Evolutionary conservation across 2,113 vertebrate genomes (phyloP), one percentile per base, ranked within the genome.

Genomic region (Halcyon malimbica): DNA sequence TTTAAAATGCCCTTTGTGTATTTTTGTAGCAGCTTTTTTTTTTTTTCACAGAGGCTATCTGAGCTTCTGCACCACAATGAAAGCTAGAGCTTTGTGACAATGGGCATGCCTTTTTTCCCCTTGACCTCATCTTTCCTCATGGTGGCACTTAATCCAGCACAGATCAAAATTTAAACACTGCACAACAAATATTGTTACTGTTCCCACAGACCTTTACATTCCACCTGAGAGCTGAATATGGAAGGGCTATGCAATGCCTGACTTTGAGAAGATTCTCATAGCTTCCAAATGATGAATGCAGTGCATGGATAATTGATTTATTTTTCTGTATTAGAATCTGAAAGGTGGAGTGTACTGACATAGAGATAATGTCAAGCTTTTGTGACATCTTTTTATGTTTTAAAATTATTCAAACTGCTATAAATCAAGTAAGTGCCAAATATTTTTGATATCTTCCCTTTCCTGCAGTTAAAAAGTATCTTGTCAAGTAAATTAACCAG

Each of bases 1-100:
- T 95, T 97, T 95, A 59, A 98, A 97, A 95, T 97, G 87, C 20
- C 60, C 76, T 96, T 96, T 97, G 75, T 96, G 57, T 93, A 83
- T 97, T 97, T 96, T 28, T 94, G 65, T 90, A 95, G 93, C 73
- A 94, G 15, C 23, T 93, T 95, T 92, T 63, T 42, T 96, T 95
- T 96, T 60, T 65, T 96, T 95, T 96, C 92, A 92, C 87, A 89
- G 83, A 82, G 41, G 68, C 76, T 83, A 56, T 91, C 91, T 75
- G 82, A 97, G 70, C 42, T 91, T 46, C 88, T 96, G 37, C 46
- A 70, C 84, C 90, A 21, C 68, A 93, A 82, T 68, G 54, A 54
- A 87, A 96, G 48, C 73, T 77, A 56, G 65, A 67, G 48, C 78
- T 90, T 96, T 95, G 62, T 97, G 93, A 51, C 90, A 92, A 88